Evolutionary conservation across 1,140 invertebrate species (phyloP), one percentile per base, ranked within the genome.

Genomic region (Calliopsis andreniformis): DNA sequence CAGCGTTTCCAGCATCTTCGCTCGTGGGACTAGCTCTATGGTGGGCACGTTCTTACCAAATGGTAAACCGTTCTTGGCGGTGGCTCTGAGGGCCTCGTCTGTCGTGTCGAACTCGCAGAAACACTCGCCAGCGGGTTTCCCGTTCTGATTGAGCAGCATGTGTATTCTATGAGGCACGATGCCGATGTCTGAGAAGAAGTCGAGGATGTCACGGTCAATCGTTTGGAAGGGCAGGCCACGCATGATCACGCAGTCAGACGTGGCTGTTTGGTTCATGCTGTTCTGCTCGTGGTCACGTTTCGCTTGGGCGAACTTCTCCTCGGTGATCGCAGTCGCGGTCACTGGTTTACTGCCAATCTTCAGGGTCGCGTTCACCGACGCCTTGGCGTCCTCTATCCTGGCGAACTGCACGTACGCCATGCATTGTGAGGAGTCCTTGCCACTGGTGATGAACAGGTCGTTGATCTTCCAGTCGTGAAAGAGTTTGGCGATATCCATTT

Each of bases 101-200:
- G 90, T 73, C 18, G 93, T 94, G 12, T 92, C 90, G 87, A 98
- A 98, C 87, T 98, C 97, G 80, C 97, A 96, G 87, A 97, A 97
- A 45, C 96, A 97, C 80, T 97, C 95, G 0, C 97, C 97, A 0
- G 94, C 94, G 0, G 96, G 95, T 75, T 94, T 92, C 3, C 95
- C 94, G 53, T 93, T 92, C 8, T 94, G 89, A 79, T 95, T 96
- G 16, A 95, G 91, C 89, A 98, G 93, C 71, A 97, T 94, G 84
- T 97, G 96, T 72, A 98, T 96, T 72, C 95, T 94, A 32, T 93
- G 93, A 0, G 97, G 96, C 0, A 95, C 94, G 2, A 97, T 92
- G 14, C 95, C 95, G 23, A 96, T 94, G 55, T 96, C 95, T 0
- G 94, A 94, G 79, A 98, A 96, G 82, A 97, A 97, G 56, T 97